These are phyloP conservation scores for Ormyrus rosae DNA, from an alignment of 2,888 invertebrate species.

Conservation along the genomic window DNA sequence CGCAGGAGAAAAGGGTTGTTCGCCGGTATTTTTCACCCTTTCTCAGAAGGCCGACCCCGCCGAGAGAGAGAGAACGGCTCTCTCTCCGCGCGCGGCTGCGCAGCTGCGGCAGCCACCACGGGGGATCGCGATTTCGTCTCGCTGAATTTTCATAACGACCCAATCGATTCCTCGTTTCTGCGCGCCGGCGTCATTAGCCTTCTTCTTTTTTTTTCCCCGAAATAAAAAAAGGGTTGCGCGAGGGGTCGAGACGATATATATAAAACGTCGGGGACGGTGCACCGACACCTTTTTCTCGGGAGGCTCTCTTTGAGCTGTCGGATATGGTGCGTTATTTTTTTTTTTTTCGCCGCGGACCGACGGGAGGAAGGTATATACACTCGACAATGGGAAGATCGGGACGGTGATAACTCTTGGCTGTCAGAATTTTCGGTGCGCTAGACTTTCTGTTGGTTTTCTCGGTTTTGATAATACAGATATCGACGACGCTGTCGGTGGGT, in stretches of 20 bases:
- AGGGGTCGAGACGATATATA: conserved; percentile 18
- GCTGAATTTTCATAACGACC: conserved; percentile 57
- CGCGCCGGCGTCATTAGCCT: not conserved
- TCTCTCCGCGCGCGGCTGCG: conserved; percentile 7
- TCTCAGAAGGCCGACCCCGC: not conserved
- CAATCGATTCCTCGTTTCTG: conserved; percentile 52
- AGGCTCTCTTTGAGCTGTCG: not conserved
- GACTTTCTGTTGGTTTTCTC: too few relatives aligned
- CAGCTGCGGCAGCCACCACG: conserved; percentile 50
- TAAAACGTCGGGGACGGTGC: conserved; percentile 42
- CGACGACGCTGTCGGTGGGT: not conserved
- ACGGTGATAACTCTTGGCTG: too few relatives aligned
- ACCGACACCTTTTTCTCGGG: too few relatives aligned
- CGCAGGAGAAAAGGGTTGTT: conserved; percentile 46
- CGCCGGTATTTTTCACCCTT: not conserved
- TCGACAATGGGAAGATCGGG: too few relatives aligned
- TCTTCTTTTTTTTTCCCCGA: not conserved
- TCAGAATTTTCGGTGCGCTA: too few relatives aligned
- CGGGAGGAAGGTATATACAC: too few relatives aligned
- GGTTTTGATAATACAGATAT: conserved; percentile 7
- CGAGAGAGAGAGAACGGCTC: conserved; percentile 20
- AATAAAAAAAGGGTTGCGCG: not conserved
- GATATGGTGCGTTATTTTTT: conserved; percentile 22
- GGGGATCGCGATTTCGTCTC: conserved; percentile 45
- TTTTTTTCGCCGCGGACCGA: not conserved